A percentile compares a stretch with the other conserved stretches of the same genome.
Conservation (phyloP, 2,797 vertebrate genomes). For the Rhodeus uyekii region DNA sequence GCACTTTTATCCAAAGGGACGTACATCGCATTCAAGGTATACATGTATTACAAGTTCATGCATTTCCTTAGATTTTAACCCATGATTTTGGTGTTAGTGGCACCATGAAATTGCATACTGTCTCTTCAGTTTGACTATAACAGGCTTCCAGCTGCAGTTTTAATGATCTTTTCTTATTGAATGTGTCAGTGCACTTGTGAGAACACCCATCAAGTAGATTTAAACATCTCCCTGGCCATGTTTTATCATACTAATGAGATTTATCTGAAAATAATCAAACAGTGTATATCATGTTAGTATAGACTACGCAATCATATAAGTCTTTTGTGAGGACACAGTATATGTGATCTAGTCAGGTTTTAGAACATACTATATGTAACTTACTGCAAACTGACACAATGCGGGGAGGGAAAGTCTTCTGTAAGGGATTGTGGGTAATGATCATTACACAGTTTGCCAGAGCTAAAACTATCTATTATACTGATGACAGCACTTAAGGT, state of each 20-base stretch:
- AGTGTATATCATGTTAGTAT: not conserved
- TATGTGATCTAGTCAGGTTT: slow-evolving; percentile 16
- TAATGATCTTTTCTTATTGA: not conserved
- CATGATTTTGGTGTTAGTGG: too few species aligned
- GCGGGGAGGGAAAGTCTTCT: slow-evolving; percentile 17
- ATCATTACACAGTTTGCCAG: slow-evolving; percentile 66
- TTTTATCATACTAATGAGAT: not conserved
- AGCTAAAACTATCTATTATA: slow-evolving; percentile 63
- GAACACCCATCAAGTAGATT: not conserved
- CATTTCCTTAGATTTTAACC: too few species aligned
- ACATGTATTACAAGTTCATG: too few species aligned
- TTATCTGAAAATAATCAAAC: not conserved
- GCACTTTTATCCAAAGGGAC: too few species aligned
- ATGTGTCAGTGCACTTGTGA: not conserved
- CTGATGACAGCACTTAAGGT: slow-evolving; percentile 43
- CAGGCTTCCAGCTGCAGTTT: not conserved
- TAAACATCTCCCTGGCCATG: not conserved
- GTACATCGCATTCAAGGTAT: too few species aligned
- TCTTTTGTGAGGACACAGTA: not conserved
- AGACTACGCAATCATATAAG: not conserved
- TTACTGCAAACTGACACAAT: slow-evolving; percentile 7
- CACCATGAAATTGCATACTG: not conserved
- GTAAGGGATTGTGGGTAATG: slow-evolving; percentile 62
- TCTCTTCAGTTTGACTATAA: not conserved
- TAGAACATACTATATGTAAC: slow-evolving; percentile 14